Evolutionary conservation across 2,113 vertebrate species (phyloP), one percentile per base, ranked within the genome.

Genomic region (Sceloporus tristichus): DNA sequence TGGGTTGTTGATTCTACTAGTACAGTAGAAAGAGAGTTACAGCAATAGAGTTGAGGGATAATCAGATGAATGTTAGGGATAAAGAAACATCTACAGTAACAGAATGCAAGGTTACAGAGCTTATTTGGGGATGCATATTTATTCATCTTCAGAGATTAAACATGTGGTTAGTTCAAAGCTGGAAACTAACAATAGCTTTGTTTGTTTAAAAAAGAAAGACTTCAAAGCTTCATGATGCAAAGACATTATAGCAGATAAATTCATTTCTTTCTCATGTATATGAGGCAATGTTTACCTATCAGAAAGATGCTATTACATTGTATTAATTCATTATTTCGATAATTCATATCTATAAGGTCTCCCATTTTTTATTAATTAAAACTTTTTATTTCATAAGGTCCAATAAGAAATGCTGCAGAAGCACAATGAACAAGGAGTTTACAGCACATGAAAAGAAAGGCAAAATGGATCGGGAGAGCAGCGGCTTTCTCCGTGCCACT

Each of bases 1-100:
- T 56, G 14, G 1, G 53, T 79, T 92, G 74, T 79, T 74, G 78
- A 42, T 79, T 81, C 42, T 92, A 90, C 48, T 65, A 65, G n/a
- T 84, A n/a, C 16, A 88, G 18, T 70, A 34, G 34, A 88, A 80
- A 48, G 25, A 71, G 25, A 86, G 14, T 19, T 42, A 53, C 48
- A 66, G 76, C 42, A 82, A 53, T 68, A 66, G 73, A 82, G 19
- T 14, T 66, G 9, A 10, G 71, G 56, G 40, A 62, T 21, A 68
- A 48, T 56, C n/a, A 78, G 5, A 70, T 70, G 34, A 40, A 5
- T 40, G 83, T 54, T 42, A 84, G 5, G 9, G 23, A 78, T 48
- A 48, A 68, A 75, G 29, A 38, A 77, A 83, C 19, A 19, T 68
- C n/a, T 68, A 8, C 77, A 78, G 62, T 34, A 38, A 70, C 77